These are phyloP conservation scores for Dermochelys coriacea DNA, from an alignment of 2,797 vertebrate genomes.

Conservation along the genomic window DNA sequence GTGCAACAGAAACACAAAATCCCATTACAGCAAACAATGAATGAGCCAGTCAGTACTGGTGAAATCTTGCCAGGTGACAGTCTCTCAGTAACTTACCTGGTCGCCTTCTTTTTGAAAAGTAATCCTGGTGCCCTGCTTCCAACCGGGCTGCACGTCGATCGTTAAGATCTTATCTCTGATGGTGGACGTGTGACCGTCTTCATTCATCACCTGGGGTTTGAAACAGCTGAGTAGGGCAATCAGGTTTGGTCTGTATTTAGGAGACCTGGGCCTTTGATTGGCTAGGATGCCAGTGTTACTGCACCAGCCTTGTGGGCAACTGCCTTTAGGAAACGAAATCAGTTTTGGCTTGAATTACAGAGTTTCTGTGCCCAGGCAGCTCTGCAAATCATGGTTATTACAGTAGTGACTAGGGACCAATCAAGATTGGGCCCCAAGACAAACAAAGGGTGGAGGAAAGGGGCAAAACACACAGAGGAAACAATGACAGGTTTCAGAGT, in stretches of 20 bases:
- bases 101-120: slow-evolving; percentile 93
- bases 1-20: background rate
- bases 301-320: background rate
- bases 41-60: fast-evolving
- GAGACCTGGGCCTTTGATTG: background rate
- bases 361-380: background rate
- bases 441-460: background rate
- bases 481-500: too few relatives aligned
- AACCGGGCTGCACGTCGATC: slow-evolving; percentile 89
- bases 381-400: background rate
- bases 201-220: slow-evolving; percentile 89
- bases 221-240: background rate
- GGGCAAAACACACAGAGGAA: background rate
- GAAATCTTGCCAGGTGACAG: background rate
- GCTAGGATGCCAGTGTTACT: background rate
- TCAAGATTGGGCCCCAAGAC: background rate
- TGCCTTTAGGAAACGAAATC: background rate
- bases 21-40: background rate
- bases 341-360: background rate
- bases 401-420: background rate
- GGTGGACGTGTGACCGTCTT: slow-evolving; percentile 88
- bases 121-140: slow-evolving; percentile 90
- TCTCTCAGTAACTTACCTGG: slow-evolving; percentile 82
- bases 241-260: background rate
- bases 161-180: slow-evolving; percentile 95